Evolutionary conservation across 2,888 invertebrate species (phyloP).

Genomic region (Pocota personata): DNA sequence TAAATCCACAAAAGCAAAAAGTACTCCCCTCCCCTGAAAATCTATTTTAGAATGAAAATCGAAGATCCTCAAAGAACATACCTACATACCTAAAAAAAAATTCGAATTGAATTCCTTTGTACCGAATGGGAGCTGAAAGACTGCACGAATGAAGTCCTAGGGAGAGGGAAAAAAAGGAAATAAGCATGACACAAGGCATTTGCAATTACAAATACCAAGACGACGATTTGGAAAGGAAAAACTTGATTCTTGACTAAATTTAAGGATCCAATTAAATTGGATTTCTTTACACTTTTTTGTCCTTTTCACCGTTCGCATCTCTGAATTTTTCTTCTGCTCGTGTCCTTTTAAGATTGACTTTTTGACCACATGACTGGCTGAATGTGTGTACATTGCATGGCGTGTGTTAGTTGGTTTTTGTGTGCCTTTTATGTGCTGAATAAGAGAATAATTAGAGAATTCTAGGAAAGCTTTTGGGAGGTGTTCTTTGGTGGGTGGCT

Average conservation of each 20-base stretch:
- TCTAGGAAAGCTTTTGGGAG: neutral
- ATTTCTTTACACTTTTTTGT: conserved; percentile 40
- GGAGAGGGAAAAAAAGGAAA: conserved; percentile 1
- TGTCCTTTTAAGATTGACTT: conserved; percentile 37
- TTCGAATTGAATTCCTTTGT: conserved; percentile 49
- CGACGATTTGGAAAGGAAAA: conserved; percentile 34
- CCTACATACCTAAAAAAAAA: neutral
- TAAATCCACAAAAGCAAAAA: conserved; percentile 4
- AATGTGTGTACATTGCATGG: neutral
- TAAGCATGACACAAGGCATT: conserved; percentile 35
- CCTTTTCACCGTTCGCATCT: conserved; percentile 13
- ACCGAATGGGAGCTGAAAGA: neutral
- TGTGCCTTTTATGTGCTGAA: conserved; percentile 32
- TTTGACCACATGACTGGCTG: neutral
- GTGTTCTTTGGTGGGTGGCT: neutral
- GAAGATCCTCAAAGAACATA: conserved; percentile 25
- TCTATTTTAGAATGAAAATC: conserved; percentile 27
- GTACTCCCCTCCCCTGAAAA: neutral
- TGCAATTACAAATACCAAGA: conserved; percentile 59
- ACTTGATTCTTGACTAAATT: conserved; percentile 44
- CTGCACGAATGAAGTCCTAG: conserved; percentile 10
- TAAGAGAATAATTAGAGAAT: conserved; percentile 39
- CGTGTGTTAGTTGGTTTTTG: conserved; percentile 4
- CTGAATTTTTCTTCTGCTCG: conserved; percentile 17
- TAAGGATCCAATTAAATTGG: conserved; percentile 70